Evolutionary conservation across 2,113 vertebrate species (phyloP).

Genomic region (Amazona guildingii): DNA sequence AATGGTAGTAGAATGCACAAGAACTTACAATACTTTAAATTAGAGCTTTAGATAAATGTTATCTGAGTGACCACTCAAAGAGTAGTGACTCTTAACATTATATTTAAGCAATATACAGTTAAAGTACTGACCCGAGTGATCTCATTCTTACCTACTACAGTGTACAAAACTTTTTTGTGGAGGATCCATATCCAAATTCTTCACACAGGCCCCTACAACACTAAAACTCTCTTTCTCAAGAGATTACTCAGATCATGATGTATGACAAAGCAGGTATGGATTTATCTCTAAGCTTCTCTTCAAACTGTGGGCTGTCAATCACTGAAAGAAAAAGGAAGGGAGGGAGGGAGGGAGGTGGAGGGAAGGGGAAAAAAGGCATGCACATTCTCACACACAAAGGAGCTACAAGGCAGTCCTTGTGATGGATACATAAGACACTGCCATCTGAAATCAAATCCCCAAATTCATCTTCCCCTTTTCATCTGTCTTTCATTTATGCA

Average conservation of each 20-base stretch:
- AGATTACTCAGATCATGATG: background rate
- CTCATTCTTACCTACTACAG: background rate
- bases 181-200: background rate
- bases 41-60: background rate
- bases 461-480: background rate
- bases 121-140: background rate
- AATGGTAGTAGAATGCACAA: background rate
- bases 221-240: background rate
- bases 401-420: background rate
- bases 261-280: background rate
- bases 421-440: background rate
- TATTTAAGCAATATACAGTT: background rate
- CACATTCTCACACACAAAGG: background rate
- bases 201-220: fast-evolving
- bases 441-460: background rate
- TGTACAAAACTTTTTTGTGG: background rate
- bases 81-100: background rate
- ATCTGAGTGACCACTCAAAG: background rate
- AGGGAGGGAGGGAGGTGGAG: background rate
- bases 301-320: background rate
- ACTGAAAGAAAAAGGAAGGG: background rate
- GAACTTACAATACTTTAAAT: background rate
- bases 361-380: background rate
- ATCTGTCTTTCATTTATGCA: background rate
- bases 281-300: background rate